Evolutionary conservation across 2,797 vertebrate species (phyloP), one percentile per base, ranked within the genome.

Genomic region (Neosalanx taihuensis): DNA sequence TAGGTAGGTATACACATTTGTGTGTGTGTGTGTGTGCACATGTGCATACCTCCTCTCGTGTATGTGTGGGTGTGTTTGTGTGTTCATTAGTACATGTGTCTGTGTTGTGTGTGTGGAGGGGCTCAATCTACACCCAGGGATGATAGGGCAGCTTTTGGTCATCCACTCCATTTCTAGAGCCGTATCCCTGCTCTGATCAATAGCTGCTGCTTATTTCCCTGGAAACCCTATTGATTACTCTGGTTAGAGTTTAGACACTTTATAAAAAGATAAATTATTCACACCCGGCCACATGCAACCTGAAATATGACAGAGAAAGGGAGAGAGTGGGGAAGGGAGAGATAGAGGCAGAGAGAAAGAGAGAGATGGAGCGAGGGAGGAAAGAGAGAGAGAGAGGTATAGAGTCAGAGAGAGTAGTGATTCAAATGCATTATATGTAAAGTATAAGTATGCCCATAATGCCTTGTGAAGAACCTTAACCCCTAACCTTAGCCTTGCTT

Each of bases 181-280:
- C 49, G 57, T 29, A 26, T 57, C 49, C 49, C 29, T 20, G 29
- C 51, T 68, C 51, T 68, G 66, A 68, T 68, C 66, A 68, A 68
- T 68, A 68, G 66, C 49, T 68, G 66, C 49, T 68, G 5, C 66
- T 68, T 68, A 68, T 57, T 68, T 68, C 66, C 66, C 51, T 20
- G 29, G 66, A 57, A 56, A 68, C 51, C 66, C 31, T 68, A 68
- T 68, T 68, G 66, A 68, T 68, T 17, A 5, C 66, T n/a, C 4
- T 56, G 51, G 26, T 68, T 33, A 56, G n/a, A n/a, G 66, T 57
- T 57, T 29, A 68, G 51, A 68, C 66, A 68, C 66, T 56, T 61
- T 57, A 57, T 68, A 68, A 57, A 57, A 33, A 33, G n/a, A 68
- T 57, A 33, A 10, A 68, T 68, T 68, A 57, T 68, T 67, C 30